Percentiles rank a stretch among this genome's conserved stretches.
Evolutionary conservation across 2,113 vertebrate genomes (phyloP).

Genomic region (rat (Rattus norvegicus)): DNA sequence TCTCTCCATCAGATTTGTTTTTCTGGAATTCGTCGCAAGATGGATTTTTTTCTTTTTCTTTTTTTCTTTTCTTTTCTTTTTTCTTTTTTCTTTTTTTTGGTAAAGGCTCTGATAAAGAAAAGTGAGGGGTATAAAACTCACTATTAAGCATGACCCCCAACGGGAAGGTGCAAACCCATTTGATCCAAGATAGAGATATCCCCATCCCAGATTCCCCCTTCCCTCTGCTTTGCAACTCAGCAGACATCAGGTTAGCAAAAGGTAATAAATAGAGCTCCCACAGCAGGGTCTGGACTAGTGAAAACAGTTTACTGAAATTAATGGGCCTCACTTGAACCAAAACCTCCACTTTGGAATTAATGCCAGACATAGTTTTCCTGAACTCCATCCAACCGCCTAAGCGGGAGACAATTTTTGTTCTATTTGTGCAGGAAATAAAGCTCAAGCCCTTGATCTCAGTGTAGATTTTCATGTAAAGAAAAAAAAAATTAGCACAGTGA

Average conservation of each 20-base stretch:
- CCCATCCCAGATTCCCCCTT: conserved; percentile 58
- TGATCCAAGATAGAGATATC: conserved; percentile 70
- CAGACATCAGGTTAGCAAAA: conserved; percentile 83
- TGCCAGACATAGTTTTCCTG: conserved; percentile 90
- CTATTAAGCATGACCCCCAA: conserved; percentile 65
- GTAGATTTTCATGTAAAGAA: conserved; percentile 81
- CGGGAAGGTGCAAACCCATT: conserved; percentile 69
- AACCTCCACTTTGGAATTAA: conserved; percentile 89
- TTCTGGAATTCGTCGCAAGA: conserved; percentile 73
- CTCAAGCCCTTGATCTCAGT: conserved; percentile 87
- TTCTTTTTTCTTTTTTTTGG: too few species aligned
- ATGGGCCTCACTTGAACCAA: conserved; percentile 88
- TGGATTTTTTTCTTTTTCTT: conserved; percentile 34
- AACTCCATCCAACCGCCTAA: conserved; percentile 88
- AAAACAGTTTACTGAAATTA: conserved; percentile 89
- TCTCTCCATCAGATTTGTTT: conserved; percentile 68
- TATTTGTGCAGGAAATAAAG: conserved; percentile 89
- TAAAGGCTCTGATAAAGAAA: conserved; percentile 63
- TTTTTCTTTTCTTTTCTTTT: too few species aligned
- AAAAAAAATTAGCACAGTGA: conserved; percentile 75
- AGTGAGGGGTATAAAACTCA: conserved; percentile 56
- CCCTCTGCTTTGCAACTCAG: conserved; percentile 76
- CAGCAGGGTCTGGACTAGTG: conserved; percentile 85
- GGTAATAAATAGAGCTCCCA: conserved; percentile 85
- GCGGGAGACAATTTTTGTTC: conserved; percentile 89